These are phyloP conservation scores for Labia minor DNA, from an alignment of 2,888 invertebrate genomes.

Conservation along the genomic window DNA sequence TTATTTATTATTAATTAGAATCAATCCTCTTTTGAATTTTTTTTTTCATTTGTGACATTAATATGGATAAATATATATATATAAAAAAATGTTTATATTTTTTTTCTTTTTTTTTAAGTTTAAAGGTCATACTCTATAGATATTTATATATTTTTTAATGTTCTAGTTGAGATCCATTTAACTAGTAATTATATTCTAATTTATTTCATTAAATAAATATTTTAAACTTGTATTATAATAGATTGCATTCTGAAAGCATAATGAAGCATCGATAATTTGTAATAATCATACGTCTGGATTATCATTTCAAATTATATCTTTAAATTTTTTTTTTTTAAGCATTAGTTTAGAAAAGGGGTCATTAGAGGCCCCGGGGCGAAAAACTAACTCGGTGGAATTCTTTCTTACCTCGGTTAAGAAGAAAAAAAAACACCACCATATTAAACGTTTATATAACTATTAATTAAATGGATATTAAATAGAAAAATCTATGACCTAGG, in stretches of 20 bases:
- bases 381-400: neutral
- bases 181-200: conserved; percentile 1
- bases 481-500: neutral
- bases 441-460: neutral
- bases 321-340: conserved; percentile 8
- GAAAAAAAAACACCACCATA: neutral
- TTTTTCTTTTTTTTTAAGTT: too few species aligned
- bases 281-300: conserved; percentile 1
- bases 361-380: neutral
- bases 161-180: conserved; percentile 1
- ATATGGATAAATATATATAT: too few species aligned
- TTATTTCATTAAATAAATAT: conserved; percentile 13
- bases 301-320: conserved; percentile 13
- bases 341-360: neutral
- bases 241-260: conserved; percentile 13
- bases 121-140: too few species aligned
- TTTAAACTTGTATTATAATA: neutral
- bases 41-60: too few species aligned
- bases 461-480: conserved; percentile 13
- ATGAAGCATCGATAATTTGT: conserved; percentile 13
- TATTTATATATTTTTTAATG: neutral
- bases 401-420: too few species aligned
- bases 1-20: too few species aligned
- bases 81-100: too few species aligned
- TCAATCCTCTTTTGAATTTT: too few species aligned